A percentile compares a stretch with the other conserved stretches of the same genome.
Evolutionary conservation across 2,888 invertebrate species (phyloP).

Genomic region (Agriopis marginaria): DNA sequence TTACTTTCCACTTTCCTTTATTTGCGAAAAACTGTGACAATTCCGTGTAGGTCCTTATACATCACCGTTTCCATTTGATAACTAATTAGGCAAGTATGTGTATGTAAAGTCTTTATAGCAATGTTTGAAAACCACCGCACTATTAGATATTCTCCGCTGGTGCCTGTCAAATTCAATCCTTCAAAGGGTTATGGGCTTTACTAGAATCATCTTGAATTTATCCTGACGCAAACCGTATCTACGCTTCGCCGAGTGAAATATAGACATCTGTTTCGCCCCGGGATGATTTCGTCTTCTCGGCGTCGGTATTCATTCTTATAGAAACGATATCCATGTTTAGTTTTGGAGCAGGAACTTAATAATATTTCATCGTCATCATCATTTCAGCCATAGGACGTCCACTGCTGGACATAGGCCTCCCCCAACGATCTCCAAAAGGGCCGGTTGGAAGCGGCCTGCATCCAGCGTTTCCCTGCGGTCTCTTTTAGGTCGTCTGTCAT

Average conservation of each 20-base stretch:
- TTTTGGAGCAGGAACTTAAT: not conserved
- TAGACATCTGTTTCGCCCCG: constrained; percentile 8
- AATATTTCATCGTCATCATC: too few relatives aligned
- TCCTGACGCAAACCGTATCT: constrained; percentile 16
- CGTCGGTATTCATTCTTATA: not conserved
- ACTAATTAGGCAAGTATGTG: not conserved
- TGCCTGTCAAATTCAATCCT: constrained; percentile 54
- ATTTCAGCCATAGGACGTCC: too few relatives aligned
- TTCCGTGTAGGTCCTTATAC: too few relatives aligned
- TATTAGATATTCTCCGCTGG: constrained; percentile 36
- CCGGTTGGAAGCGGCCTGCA: too few relatives aligned
- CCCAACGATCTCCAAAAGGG: too few relatives aligned
- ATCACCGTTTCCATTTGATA: not conserved
- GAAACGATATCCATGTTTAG: too few relatives aligned
- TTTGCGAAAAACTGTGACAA: too few relatives aligned
- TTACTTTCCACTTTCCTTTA: too few relatives aligned
- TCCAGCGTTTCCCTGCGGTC: too few relatives aligned
- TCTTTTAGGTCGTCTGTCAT: too few relatives aligned
- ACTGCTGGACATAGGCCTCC: too few relatives aligned
- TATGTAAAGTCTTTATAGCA: not conserved
- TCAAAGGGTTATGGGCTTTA: constrained; percentile 60
- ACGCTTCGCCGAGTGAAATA: constrained; percentile 35
- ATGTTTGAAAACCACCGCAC: constrained; percentile 37
- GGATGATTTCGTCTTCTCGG: constrained; percentile 8
- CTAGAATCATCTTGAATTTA: constrained; percentile 53